These are phyloP conservation scores for Andrena fulva DNA, from an alignment of 2,888 invertebrate species.

Conservation along the genomic window DNA sequence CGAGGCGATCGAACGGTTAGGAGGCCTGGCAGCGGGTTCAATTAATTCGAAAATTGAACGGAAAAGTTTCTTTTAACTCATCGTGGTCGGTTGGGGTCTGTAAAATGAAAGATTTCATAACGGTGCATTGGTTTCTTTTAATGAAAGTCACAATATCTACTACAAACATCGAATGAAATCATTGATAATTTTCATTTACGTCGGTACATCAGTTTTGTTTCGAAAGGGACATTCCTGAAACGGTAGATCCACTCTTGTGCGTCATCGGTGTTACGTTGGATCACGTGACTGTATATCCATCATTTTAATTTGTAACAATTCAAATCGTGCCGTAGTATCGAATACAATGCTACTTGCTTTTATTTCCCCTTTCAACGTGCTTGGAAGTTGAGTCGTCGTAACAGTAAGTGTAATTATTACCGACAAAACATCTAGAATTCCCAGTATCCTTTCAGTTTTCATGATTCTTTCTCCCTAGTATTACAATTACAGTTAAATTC, in stretches of 20 bases:
- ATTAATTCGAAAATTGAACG: not conserved
- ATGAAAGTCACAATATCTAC: not conserved
- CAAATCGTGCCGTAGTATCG: constrained; percentile 4
- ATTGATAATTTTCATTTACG: not conserved
- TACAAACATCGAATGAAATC: not conserved
- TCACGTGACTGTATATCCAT: constrained; percentile 38
- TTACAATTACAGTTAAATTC: not conserved
- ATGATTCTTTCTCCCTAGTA: not conserved
- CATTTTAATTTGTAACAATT: constrained; percentile 50
- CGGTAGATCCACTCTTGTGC: constrained; percentile 10
- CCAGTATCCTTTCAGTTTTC: not conserved
- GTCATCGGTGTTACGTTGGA: constrained; percentile 7
- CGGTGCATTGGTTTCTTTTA: not conserved
- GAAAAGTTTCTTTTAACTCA: not conserved
- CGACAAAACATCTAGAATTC: not conserved
- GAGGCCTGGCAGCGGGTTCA: not conserved
- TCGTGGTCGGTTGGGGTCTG: not conserved
- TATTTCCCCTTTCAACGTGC: not conserved
- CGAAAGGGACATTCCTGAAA: not conserved
- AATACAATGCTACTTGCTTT: constrained; percentile 22
- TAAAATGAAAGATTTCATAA: not conserved
- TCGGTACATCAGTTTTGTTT: constrained; percentile 18
- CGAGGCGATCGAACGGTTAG: not conserved
- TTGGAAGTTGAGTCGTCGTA: not conserved
- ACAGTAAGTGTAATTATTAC: constrained; percentile 8